Evolutionary conservation across 2,888 invertebrate species (phyloP).

Genomic region (Pristionchus maxplancki): DNA sequence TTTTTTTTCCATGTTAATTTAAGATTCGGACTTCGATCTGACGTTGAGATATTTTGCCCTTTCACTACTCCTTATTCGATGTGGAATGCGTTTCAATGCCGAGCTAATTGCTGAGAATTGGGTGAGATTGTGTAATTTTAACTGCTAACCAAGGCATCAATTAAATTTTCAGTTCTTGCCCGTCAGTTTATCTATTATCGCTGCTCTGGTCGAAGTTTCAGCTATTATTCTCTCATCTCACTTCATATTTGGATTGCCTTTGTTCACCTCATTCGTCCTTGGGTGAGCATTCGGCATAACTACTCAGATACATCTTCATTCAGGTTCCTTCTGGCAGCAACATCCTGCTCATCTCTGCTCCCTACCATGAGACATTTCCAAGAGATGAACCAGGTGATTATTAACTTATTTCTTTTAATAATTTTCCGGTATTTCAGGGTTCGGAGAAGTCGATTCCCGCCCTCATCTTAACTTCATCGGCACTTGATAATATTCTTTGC

Average conservation of each 20-base stretch:
- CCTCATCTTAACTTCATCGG: constrained; percentile 46
- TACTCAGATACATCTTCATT: not conserved
- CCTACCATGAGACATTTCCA: constrained; percentile 49
- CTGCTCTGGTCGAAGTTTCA: constrained; percentile 47
- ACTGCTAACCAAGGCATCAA: not conserved
- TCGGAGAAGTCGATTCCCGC: constrained; percentile 51
- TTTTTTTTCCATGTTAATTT: too few species aligned
- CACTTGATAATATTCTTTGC: constrained; percentile 48
- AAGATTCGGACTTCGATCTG: constrained; percentile 42
- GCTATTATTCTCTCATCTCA: constrained; percentile 49
- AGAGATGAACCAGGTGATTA: constrained; percentile 44
- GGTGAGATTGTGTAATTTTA: not conserved
- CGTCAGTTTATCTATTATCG: constrained; percentile 20
- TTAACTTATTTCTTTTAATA: not conserved
- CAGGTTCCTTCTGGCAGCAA: constrained; percentile 49
- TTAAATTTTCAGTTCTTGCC: constrained; percentile 32
- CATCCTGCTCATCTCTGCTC: constrained; percentile 40
- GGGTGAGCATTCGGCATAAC: not conserved
- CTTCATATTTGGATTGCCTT: constrained; percentile 37
- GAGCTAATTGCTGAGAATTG: constrained; percentile 44
- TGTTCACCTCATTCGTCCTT: constrained; percentile 38
- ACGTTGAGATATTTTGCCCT: constrained; percentile 41
- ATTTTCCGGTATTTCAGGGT: not conserved
- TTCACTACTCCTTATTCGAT: constrained; percentile 43
- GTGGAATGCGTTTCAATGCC: constrained; percentile 50